Evolutionary conservation across 2,888 invertebrate genomes (phyloP).

Genomic region (Reticulitermes lucifugus): DNA sequence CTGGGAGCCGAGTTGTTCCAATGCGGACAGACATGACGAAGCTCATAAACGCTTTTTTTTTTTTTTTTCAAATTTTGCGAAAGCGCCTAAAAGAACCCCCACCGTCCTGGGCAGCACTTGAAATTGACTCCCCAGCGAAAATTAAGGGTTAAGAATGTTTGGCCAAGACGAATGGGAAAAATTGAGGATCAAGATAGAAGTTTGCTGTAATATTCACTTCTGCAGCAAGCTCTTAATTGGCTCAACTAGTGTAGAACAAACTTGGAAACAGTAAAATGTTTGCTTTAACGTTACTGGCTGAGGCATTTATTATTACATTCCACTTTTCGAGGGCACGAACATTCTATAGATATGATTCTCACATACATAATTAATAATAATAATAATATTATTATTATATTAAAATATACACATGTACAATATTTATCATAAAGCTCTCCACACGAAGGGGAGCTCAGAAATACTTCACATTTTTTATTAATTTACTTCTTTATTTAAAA

Average conservation of each 20-base stretch:
- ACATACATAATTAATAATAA: constrained; percentile 46
- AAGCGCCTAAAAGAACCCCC: too few species aligned
- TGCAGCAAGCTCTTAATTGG: neutral
- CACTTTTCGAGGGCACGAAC: constrained; percentile 48
- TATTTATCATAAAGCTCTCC: constrained; percentile 43
- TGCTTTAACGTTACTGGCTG: constrained; percentile 51
- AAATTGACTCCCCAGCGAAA: too few species aligned
- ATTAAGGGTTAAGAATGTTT: neutral
- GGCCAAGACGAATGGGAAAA: neutral
- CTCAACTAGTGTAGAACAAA: neutral
- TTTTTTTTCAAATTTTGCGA: too few species aligned
- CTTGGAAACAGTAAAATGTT: neutral
- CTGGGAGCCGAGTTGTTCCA: too few species aligned
- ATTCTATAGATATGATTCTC: constrained; percentile 52
- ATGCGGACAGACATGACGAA: too few species aligned
- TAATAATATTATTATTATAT: constrained; percentile 50
- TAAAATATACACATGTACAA: constrained; percentile 54
- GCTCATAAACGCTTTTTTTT: too few species aligned
- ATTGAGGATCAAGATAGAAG: neutral
- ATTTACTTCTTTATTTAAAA: constrained; percentile 46
- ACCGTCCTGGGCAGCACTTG: too few species aligned
- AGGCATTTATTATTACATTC: constrained; percentile 51
- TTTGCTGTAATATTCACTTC: neutral
- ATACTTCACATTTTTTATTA: constrained; percentile 36
- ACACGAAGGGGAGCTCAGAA: constrained; percentile 22